Evolutionary conservation across 2,113 vertebrate species (phyloP).

Genomic region (Thunnus maccoyii): DNA sequence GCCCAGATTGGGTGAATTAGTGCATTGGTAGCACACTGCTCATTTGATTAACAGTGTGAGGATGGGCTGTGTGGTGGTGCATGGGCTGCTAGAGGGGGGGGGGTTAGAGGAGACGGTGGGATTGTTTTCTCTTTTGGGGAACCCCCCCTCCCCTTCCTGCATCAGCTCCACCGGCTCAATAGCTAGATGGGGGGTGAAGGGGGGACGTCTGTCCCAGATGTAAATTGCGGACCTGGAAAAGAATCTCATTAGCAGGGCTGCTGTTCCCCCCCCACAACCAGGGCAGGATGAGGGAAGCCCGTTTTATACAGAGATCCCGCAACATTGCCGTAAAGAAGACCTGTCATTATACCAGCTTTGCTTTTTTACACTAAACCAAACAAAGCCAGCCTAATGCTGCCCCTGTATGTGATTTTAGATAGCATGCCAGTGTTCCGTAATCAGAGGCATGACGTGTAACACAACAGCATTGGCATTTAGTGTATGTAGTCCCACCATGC

Average conservation of each 20-base stretch:
- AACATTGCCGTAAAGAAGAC: too few relatives aligned
- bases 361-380: too few relatives aligned
- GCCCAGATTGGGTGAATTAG: slow-evolving; percentile 77
- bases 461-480: too few relatives aligned
- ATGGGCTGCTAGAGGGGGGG: slow-evolving; percentile 67
- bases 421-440: too few relatives aligned
- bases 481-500: too few relatives aligned
- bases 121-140: slow-evolving; percentile 85
- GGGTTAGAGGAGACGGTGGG: slow-evolving; percentile 74
- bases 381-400: too few relatives aligned
- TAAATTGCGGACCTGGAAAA: slow-evolving; percentile 90
- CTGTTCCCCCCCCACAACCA: slow-evolving; percentile 78
- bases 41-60: slow-evolving; percentile 85
- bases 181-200: slow-evolving; percentile 83
- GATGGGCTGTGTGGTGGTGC: slow-evolving; percentile 79
- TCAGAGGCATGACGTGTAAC: too few relatives aligned
- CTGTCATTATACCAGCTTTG: too few relatives aligned
- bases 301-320: too few relatives aligned
- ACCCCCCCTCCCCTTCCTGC: slow-evolving; percentile 72
- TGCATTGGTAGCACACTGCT: slow-evolving; percentile 74
- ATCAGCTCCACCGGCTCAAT: slow-evolving; percentile 85
- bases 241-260: slow-evolving; percentile 90
- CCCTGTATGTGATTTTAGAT: too few relatives aligned
- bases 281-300: slow-evolving; percentile 70
- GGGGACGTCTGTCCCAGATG: slow-evolving; percentile 90